Conservation (phyloP, 2,113 vertebrate species). For the Chiloscyllium plagiosum region DNA sequence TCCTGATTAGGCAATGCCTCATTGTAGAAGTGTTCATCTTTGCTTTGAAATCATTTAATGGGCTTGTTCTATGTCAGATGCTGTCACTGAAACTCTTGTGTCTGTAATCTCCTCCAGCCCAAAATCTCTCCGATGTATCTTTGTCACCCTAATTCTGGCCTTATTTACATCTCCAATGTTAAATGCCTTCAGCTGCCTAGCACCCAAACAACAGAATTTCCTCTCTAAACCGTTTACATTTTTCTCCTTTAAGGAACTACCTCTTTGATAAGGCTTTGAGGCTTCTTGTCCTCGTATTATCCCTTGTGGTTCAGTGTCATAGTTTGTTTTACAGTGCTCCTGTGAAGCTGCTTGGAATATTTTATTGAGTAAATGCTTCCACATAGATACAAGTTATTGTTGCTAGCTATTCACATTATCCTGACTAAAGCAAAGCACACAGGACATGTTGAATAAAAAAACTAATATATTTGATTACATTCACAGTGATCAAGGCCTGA, state of each 20-base stretch:
- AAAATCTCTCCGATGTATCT: background rate
- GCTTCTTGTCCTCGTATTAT: background rate
- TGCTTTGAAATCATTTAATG: background rate
- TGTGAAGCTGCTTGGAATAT: too few species aligned
- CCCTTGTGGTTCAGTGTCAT: background rate
- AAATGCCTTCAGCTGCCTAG: background rate
- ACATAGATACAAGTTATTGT: background rate
- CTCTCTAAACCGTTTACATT: background rate
- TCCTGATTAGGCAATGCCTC: background rate
- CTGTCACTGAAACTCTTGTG: background rate
- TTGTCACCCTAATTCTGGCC: background rate
- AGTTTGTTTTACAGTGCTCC: too few species aligned
- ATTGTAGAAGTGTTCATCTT: background rate
- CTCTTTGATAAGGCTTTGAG: background rate
- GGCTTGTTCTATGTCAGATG: background rate
- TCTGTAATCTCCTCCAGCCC: background rate
- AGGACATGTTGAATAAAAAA: background rate
- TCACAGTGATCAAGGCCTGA: background rate
- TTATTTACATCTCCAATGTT: background rate
- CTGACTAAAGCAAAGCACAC: background rate
- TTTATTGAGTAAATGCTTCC: background rate
- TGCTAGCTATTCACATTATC: background rate
- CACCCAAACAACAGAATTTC: background rate
- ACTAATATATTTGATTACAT: background rate
- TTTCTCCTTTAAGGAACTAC: background rate